Evolutionary conservation across 2,797 vertebrate species (phyloP).

Genomic region (Dryobates pubescens): DNA sequence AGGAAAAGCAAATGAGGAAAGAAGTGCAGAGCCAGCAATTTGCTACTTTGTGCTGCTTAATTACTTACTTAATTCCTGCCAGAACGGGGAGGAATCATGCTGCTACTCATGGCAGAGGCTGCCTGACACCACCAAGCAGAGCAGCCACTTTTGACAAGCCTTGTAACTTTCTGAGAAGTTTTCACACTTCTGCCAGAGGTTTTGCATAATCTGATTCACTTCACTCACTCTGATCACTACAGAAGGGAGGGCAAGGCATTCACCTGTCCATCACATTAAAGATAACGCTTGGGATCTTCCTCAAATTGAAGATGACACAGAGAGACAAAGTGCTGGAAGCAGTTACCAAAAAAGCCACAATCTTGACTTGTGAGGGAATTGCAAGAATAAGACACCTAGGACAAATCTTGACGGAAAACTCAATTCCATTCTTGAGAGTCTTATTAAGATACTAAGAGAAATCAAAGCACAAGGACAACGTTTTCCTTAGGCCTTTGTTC

Average conservation of each 20-base stretch:
- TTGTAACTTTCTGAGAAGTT: neutral
- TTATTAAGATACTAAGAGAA: neutral
- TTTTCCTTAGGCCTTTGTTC: neutral
- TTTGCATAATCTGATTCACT: neutral
- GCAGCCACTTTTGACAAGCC: neutral
- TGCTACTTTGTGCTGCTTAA: neutral
- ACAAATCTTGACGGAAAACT: neutral
- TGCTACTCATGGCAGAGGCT: neutral
- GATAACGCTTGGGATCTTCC: neutral
- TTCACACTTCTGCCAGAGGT: neutral
- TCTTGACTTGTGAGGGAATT: neutral
- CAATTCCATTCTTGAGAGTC: neutral
- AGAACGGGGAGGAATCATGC: neutral
- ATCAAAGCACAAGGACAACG: neutral
- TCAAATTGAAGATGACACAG: neutral
- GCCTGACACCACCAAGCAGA: neutral
- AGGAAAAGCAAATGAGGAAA: conserved; percentile 14
- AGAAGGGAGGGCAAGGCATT: neutral
- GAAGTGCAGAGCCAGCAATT: neutral
- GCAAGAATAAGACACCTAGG: neutral
- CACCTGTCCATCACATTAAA: neutral
- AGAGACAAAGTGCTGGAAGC: neutral
- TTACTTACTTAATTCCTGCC: neutral
- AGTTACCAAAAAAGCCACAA: neutral
- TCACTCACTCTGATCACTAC: neutral